Percentiles rank a stretch among this genome's conserved stretches.
Conservation (phyloP, 2,797 vertebrate species). For the Sebastes alutus region DNA sequence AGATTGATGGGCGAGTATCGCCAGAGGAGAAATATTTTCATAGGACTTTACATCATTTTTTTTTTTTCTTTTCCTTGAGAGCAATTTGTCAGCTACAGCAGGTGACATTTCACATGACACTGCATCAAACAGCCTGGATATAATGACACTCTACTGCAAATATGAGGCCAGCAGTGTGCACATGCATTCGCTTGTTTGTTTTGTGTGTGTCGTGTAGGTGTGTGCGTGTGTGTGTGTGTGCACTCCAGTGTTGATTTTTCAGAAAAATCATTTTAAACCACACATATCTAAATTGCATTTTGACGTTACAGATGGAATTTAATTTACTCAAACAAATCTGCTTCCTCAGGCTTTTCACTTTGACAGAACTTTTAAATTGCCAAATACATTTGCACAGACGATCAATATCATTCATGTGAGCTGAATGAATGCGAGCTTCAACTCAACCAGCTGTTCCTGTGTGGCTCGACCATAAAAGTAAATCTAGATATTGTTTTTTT, state of each 20-base stretch:
- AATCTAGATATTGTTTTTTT: slow-evolving; percentile 36
- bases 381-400: slow-evolving; percentile 22
- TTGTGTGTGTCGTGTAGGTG: not conserved
- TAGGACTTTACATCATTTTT: slow-evolving; percentile 6
- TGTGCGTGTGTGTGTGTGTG: not conserved
- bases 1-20: slow-evolving; percentile 51
- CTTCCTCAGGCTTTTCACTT: slow-evolving; percentile 12
- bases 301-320: slow-evolving; percentile 11
- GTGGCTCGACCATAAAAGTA: not conserved
- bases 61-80: not conserved
- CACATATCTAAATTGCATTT: slow-evolving; percentile 25
- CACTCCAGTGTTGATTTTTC: not conserved
- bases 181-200: too few relatives aligned
- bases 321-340: slow-evolving; percentile 36
- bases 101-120: slow-evolving; percentile 44
- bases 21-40: slow-evolving; percentile 35
- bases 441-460: not conserved
- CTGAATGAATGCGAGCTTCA: slow-evolving; percentile 28
- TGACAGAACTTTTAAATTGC: slow-evolving; percentile 39
- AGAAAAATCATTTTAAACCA: slow-evolving; percentile 15
- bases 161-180: not conserved
- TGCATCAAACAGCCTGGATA: slow-evolving; percentile 32
- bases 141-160: slow-evolving; percentile 24
- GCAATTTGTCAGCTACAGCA: slow-evolving; percentile 45
- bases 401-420: slow-evolving; percentile 50